Conservation (phyloP, 2,797 vertebrate species). For the Mus spretus region DNA sequence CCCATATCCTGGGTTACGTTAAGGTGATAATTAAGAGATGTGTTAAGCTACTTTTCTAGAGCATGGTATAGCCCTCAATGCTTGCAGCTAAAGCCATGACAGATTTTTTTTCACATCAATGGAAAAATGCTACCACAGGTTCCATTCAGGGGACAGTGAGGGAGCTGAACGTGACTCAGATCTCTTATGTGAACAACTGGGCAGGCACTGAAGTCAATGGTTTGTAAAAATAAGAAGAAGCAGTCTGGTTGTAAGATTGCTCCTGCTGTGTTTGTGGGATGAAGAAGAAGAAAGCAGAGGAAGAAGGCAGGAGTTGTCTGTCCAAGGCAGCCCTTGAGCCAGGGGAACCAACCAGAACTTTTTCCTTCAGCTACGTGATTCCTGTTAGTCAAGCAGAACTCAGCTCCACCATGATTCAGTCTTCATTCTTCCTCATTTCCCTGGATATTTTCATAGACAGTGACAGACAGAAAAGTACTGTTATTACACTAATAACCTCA, state of each 20-base stretch:
- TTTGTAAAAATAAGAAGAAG: not conserved
- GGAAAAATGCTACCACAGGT: not conserved
- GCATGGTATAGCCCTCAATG: too few relatives aligned
- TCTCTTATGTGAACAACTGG: not conserved
- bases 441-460: slow-evolving; percentile 2
- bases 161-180: slow-evolving; percentile 39
- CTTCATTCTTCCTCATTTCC: slow-evolving; percentile 4
- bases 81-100: not conserved
- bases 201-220: not conserved
- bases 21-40: not conserved
- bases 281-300: not conserved
- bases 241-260: not conserved
- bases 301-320: not conserved
- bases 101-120: not conserved
- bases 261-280: not conserved
- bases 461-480: not conserved
- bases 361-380: not conserved
- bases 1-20: not conserved
- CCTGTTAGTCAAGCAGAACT: not conserved
- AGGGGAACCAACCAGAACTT: not conserved
- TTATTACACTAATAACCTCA: slow-evolving; percentile 10
- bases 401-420: not conserved
- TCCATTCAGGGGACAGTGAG: not conserved
- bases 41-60: not conserved
- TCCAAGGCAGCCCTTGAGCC: not conserved